phyloP scores from a whole-genome alignment of 1,140 invertebrate genomes.

The Drosophila paulistorum region DNA sequence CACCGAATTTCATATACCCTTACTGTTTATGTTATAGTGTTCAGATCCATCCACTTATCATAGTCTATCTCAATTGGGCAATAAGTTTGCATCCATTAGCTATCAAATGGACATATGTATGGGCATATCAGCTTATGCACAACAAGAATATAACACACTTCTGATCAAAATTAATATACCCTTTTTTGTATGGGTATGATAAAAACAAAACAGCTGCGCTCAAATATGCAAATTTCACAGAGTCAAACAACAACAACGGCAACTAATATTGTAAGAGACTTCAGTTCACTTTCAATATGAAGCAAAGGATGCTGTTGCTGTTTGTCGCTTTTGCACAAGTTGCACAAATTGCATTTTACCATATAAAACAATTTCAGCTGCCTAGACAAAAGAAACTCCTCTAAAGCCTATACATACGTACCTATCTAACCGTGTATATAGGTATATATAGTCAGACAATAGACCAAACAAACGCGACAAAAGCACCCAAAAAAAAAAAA shows the following conservation, averaged over 20 bases:
- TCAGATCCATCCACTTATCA: too few relatives aligned
- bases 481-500: conserved; percentile 53
- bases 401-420: conserved; percentile 35
- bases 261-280: too few relatives aligned
- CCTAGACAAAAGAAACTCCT: conserved; percentile 72
- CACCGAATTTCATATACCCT: too few relatives aligned
- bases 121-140: too few relatives aligned
- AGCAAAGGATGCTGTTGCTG: conserved; percentile 48
- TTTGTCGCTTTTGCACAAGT: conserved; percentile 77
- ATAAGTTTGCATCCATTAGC: too few relatives aligned
- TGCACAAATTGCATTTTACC: conserved; percentile 81
- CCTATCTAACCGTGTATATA: conserved; percentile 39
- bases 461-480: conserved; percentile 56
- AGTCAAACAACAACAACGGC: conserved; percentile 50
- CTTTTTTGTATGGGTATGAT: background rate
- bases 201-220: conserved; percentile 74
- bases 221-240: conserved; percentile 77
- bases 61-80: too few relatives aligned
- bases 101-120: too few relatives aligned
- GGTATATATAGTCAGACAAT: conserved; percentile 38
- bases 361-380: conserved; percentile 79
- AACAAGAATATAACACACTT: too few relatives aligned
- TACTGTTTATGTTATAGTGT: too few relatives aligned
- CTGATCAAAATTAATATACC: too few relatives aligned
- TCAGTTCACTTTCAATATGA: too few relatives aligned